phyloP scores from a whole-genome alignment of 2,888 invertebrate genomes.

The Drosophila barbarae region DNA sequence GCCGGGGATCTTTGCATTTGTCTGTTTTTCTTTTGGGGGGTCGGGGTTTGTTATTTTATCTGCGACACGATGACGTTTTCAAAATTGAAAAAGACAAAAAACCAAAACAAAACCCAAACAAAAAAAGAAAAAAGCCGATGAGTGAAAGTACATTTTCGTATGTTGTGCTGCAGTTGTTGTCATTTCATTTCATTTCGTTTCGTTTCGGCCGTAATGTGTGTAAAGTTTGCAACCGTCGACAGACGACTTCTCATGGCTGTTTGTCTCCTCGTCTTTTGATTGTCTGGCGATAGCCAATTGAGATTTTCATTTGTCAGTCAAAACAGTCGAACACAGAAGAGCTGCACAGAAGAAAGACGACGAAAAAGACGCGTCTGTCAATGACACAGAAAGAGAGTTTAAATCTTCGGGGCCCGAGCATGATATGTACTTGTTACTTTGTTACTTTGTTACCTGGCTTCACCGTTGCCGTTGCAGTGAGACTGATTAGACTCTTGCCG shows the following conservation, averaged over 20 bases:
- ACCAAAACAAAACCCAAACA: slow-evolving; percentile 7
- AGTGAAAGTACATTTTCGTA: slow-evolving; percentile 72
- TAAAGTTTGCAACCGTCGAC: slow-evolving; percentile 58
- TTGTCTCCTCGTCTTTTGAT: slow-evolving; percentile 61
- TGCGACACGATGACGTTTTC: slow-evolving; percentile 69
- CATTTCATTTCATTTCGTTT: slow-evolving; percentile 43
- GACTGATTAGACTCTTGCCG: slow-evolving; percentile 48
- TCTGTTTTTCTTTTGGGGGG: slow-evolving; percentile 33
- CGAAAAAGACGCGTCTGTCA: slow-evolving; percentile 57
- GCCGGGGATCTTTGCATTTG: slow-evolving; percentile 56
- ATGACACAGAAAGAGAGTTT: slow-evolving; percentile 74
- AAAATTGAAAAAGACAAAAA: slow-evolving; percentile 49
- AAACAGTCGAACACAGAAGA: slow-evolving; percentile 22
- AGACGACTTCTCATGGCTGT: slow-evolving; percentile 48
- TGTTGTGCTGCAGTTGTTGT: slow-evolving; percentile 60
- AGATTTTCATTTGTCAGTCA: slow-evolving; percentile 74
- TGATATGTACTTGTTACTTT: slow-evolving; percentile 63
- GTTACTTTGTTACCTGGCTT: slow-evolving; percentile 47
- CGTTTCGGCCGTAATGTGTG: slow-evolving; percentile 66
- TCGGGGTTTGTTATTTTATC: slow-evolving; percentile 38
- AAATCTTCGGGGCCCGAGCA: slow-evolving; percentile 39
- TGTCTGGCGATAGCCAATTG: slow-evolving; percentile 73
- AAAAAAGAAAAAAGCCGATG: slow-evolving; percentile 56
- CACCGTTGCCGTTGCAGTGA: slow-evolving; percentile 31
- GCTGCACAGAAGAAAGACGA: slow-evolving; percentile 16